phyloP scores from a whole-genome alignment of 2,888 invertebrate species.

The Epistrophella euchroma region DNA sequence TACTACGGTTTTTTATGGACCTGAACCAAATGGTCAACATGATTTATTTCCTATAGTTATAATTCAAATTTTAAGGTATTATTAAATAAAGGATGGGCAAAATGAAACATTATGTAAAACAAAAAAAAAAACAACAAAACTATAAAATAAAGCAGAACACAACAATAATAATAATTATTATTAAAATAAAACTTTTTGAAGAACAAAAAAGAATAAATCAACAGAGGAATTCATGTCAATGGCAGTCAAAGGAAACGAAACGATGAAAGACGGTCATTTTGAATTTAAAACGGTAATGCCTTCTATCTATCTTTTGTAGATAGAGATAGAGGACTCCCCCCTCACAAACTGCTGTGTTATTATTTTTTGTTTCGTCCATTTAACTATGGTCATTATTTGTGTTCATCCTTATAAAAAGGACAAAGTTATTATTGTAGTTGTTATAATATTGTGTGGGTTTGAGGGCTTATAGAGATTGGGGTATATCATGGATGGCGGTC shows the following conservation, averaged over 20 bases:
- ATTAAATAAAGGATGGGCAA: background rate
- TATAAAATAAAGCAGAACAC: constrained; percentile 33
- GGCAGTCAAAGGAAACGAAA: constrained; percentile 48
- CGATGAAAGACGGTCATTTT: constrained; percentile 56
- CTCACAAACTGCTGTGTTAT: background rate
- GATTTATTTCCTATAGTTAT: background rate
- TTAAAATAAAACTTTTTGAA: constrained; percentile 24
- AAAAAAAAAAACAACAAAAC: constrained; percentile 7
- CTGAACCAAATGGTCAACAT: background rate
- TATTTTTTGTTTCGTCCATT: constrained; percentile 28
- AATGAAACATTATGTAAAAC: constrained; percentile 6
- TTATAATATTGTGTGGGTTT: constrained; percentile 35
- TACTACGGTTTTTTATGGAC: background rate
- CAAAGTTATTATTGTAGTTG: constrained; percentile 52
- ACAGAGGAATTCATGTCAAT: constrained; percentile 62
- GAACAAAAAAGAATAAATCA: constrained; percentile 15
- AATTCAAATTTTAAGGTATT: background rate
- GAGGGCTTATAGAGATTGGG: background rate
- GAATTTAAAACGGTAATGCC: constrained; percentile 63
- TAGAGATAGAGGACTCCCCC: background rate
- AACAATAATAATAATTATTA: constrained; percentile 19
- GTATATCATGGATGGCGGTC: background rate
- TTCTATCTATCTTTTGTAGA: constrained; percentile 7
- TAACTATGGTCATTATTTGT: constrained; percentile 68
- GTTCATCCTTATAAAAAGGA: constrained; percentile 63